Evolutionary conservation across 2,888 invertebrate genomes (phyloP).

Genomic region (Lepeophtheirus nordmannii): DNA sequence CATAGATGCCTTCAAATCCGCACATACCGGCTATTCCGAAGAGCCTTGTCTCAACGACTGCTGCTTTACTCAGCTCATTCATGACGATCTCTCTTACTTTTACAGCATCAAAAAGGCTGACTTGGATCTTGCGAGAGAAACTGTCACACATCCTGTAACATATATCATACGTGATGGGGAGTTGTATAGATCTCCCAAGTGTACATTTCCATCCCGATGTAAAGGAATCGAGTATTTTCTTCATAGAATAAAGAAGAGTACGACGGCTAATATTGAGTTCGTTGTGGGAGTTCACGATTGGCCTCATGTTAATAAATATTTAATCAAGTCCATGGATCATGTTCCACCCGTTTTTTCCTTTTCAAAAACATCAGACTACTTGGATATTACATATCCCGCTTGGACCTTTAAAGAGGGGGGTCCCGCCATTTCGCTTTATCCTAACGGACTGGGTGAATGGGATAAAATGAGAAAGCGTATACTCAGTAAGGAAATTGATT

Average conservation of each 20-base stretch:
- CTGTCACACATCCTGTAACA: constrained; percentile 4
- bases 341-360: constrained; percentile 76
- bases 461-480: constrained; percentile 61
- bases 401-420: constrained; percentile 99
- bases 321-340: background rate
- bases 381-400: constrained; percentile 79
- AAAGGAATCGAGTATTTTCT: constrained; percentile 28
- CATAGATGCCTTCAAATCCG: background rate
- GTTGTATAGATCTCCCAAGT: constrained; percentile 63
- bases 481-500: constrained; percentile 49
- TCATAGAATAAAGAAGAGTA: background rate
- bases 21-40: background rate
- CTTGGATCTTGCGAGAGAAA: background rate
- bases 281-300: constrained; percentile 13
- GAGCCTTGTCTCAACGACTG: background rate
- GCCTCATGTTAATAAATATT: constrained; percentile 6
- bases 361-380: constrained; percentile 65
- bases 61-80: background rate
- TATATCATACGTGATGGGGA: constrained; percentile 50
- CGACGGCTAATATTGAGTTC: constrained; percentile 10
- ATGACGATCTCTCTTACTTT: background rate
- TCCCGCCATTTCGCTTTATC: constrained; percentile 83
- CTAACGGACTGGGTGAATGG: constrained; percentile 85
- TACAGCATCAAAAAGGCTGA: background rate
- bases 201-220: constrained; percentile 78